phyloP scores from a whole-genome alignment of 2,797 vertebrate genomes.

The Scomberomorus guttatus region DNA sequence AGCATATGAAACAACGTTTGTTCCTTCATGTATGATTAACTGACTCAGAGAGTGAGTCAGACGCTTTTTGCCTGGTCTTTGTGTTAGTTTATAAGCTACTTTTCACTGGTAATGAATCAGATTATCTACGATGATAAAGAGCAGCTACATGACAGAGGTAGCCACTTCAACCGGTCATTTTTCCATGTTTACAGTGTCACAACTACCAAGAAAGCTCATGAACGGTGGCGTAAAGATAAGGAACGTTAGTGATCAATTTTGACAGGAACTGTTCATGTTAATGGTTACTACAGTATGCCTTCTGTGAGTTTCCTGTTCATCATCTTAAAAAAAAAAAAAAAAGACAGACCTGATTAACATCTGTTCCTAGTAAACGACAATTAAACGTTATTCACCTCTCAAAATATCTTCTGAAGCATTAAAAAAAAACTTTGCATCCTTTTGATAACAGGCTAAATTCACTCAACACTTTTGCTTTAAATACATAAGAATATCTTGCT shows the following conservation, averaged over 20 bases:
- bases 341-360: not conserved
- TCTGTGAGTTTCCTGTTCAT: not conserved
- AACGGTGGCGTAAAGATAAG: not conserved
- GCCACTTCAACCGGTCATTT: not conserved
- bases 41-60: slow-evolving; percentile 61
- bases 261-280: not conserved
- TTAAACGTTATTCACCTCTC: not conserved
- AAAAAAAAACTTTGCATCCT: not conserved
- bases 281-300: not conserved
- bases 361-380: not conserved
- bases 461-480: slow-evolving; percentile 12
- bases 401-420: not conserved
- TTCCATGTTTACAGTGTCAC: slow-evolving; percentile 5
- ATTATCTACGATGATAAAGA: slow-evolving; percentile 25
- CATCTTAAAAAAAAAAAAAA: not conserved
- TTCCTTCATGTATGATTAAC: slow-evolving; percentile 42
- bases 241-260: not conserved
- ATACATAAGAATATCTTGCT: not conserved
- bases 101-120: slow-evolving; percentile 5
- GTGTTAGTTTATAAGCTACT: not conserved
- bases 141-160: fast-evolving
- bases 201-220: not conserved
- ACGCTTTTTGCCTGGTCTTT: not conserved
- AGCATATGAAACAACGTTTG: slow-evolving; percentile 34
- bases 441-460: slow-evolving; percentile 7